These are phyloP conservation scores for Euclidia mi DNA, from an alignment of 2,888 invertebrate species.

Conservation along the genomic window DNA sequence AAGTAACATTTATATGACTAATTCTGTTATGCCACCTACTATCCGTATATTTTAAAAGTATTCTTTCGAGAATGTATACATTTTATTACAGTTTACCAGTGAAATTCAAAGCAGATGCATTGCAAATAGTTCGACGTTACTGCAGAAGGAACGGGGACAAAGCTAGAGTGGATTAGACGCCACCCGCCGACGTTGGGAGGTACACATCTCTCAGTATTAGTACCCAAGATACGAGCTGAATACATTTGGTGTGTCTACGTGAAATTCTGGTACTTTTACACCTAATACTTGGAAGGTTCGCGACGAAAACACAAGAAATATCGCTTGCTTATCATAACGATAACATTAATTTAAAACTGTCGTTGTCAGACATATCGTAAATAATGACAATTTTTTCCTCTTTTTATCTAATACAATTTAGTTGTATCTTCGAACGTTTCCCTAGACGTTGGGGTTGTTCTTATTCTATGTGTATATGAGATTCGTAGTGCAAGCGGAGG, in stretches of 20 bases:
- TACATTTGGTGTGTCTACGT: conserved; percentile 17
- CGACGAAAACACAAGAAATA: conserved; percentile 31
- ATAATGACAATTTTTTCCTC: conserved; percentile 11
- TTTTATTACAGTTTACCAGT: conserved; percentile 32
- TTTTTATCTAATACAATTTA: conserved; percentile 17
- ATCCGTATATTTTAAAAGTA: too few species aligned
- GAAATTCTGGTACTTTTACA: conserved; percentile 2
- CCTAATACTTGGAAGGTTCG: conserved; percentile 18
- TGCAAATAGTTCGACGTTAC: conserved; percentile 43
- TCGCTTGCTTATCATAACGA: conserved; percentile 23
- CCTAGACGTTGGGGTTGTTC: conserved; percentile 20
- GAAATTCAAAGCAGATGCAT: conserved; percentile 53
- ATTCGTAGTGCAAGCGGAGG: conserved; percentile 50
- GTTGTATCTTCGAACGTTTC: conserved; percentile 13
- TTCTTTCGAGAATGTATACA: conserved; percentile 1
- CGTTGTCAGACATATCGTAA: conserved; percentile 1
- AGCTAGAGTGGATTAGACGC: conserved; percentile 53
- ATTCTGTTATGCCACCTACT: not conserved
- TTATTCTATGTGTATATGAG: conserved; percentile 23
- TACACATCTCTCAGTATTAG: conserved; percentile 25
- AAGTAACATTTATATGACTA: not conserved
- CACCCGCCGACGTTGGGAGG: conserved; percentile 26
- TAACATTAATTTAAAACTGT: conserved; percentile 29
- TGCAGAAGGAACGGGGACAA: conserved; percentile 39
- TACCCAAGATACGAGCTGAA: conserved; percentile 26